phyloP scores from a whole-genome alignment of 2,888 invertebrate genomes.

The Sinhomidia bicolor region DNA sequence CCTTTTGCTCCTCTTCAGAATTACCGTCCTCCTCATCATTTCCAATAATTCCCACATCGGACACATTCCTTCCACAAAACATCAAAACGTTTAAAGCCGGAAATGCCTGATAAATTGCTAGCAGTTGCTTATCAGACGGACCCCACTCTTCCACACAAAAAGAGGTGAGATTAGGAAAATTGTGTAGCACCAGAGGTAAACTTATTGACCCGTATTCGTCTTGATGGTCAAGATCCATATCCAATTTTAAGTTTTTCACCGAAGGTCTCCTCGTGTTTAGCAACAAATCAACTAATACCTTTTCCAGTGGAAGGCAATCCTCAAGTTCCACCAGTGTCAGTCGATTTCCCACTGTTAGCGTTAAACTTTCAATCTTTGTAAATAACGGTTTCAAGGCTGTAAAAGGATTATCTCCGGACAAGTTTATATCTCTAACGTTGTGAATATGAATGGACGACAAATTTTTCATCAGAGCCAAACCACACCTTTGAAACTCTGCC shows the following conservation, averaged over 20 bases:
- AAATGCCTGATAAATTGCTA: conserved; percentile 53
- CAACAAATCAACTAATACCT: conserved; percentile 55
- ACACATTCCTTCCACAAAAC: conserved; percentile 63
- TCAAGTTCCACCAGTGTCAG: background rate
- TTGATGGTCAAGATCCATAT: conserved; percentile 61
- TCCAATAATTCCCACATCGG: conserved; percentile 52
- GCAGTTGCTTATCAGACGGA: conserved; percentile 32
- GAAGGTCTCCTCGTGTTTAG: conserved; percentile 32
- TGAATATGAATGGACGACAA: conserved; percentile 50
- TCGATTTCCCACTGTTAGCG: conserved; percentile 55
- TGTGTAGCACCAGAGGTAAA: conserved; percentile 30
- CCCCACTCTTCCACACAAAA: conserved; percentile 66
- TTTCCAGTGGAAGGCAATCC: conserved; percentile 27
- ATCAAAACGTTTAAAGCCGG: conserved; percentile 32
- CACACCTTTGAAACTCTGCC: conserved; percentile 49
- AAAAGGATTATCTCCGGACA: conserved; percentile 23
- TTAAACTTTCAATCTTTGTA: conserved; percentile 52
- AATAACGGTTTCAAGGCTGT: conserved; percentile 9
- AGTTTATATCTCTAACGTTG: conserved; percentile 45
- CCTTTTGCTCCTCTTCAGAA: background rate
- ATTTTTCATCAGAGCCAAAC: conserved; percentile 50
- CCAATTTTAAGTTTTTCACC: conserved; percentile 30
- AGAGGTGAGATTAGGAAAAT: conserved; percentile 51
- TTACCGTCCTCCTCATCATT: background rate
- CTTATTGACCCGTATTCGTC: conserved; percentile 34